Percentiles rank a stretch among this genome's conserved stretches.
These are phyloP conservation scores for Oryzias woworae DNA, from an alignment of 2,113 vertebrate species.

Conservation along the genomic window DNA sequence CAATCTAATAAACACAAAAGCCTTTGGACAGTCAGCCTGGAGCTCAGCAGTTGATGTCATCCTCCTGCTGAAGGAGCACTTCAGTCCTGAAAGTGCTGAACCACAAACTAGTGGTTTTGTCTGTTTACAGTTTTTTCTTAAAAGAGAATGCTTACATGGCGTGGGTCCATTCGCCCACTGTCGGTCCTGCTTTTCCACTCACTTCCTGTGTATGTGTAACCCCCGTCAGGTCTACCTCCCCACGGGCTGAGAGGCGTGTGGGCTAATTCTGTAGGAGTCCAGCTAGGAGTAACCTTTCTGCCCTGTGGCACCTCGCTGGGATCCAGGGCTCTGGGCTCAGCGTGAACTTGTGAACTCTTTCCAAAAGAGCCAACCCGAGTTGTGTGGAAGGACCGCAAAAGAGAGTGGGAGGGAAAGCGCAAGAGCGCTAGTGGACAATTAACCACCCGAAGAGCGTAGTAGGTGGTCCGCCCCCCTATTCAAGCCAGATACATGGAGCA, in stretches of 20 bases:
- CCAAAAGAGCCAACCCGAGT: slow-evolving; percentile 12
- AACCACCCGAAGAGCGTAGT: slow-evolving; percentile 61
- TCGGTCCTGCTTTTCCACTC: background rate
- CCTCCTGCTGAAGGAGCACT: too few species aligned
- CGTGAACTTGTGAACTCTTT: slow-evolving; percentile 45
- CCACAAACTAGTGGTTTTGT: too few species aligned
- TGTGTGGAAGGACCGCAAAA: slow-evolving; percentile 28
- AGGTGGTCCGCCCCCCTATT: slow-evolving; percentile 44
- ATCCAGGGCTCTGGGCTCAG: slow-evolving; percentile 45
- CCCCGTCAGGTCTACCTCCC: background rate
- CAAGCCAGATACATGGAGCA: slow-evolving; percentile 29
- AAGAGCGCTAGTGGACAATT: slow-evolving; percentile 59
- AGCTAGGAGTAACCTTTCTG: slow-evolving; percentile 67
- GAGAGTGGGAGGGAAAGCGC: slow-evolving; percentile 42
- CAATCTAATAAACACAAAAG: too few species aligned
- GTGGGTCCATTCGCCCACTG: too few species aligned
- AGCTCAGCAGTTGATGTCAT: too few species aligned
- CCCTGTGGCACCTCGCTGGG: slow-evolving; percentile 56
- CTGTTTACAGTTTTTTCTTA: background rate
- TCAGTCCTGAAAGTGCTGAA: too few species aligned
- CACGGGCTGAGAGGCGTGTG: slow-evolving; percentile 27
- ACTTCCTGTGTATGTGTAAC: background rate
- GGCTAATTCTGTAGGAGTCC: slow-evolving; percentile 49
- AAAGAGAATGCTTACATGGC: background rate
- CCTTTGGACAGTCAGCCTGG: too few species aligned